Evolutionary conservation across 1,140 invertebrate species (phyloP).

Genomic region (Cydia splendana): DNA sequence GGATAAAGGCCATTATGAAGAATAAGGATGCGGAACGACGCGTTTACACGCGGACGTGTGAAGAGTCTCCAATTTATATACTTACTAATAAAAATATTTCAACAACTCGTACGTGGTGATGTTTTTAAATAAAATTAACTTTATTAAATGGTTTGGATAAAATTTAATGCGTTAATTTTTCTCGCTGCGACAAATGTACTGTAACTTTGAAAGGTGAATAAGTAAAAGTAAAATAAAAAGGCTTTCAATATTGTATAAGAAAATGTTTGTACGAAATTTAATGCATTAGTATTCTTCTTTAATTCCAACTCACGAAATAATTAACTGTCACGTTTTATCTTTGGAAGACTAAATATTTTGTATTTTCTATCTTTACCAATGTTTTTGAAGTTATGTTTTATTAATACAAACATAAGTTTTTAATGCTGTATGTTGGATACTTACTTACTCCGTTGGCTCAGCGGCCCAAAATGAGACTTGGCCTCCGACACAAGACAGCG

Average conservation of each 20-base stretch:
- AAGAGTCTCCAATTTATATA: conserved; percentile 15
- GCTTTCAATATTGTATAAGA: neutral
- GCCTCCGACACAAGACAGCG: too few relatives aligned
- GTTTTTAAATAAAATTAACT: conserved; percentile 14
- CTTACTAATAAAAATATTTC: conserved; percentile 3
- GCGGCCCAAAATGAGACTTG: too few relatives aligned
- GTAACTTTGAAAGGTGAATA: neutral
- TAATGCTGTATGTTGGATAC: too few relatives aligned
- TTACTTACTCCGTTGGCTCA: too few relatives aligned
- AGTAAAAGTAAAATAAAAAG: neutral
- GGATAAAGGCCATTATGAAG: conserved; percentile 16
- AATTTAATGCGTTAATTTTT: conserved; percentile 9
- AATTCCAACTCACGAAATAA: neutral
- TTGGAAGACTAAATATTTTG: neutral
- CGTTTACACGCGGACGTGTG: conserved; percentile 29
- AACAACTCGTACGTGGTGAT: neutral
- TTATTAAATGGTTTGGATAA: conserved; percentile 7
- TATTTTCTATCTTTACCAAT: too few relatives aligned
- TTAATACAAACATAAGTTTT: too few relatives aligned
- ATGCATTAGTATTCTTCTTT: neutral
- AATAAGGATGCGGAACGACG: conserved; percentile 3
- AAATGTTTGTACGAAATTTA: neutral
- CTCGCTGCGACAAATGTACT: neutral
- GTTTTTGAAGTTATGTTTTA: too few relatives aligned
- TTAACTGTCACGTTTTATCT: neutral